Conservation (phyloP, 1,140 invertebrate species). For the Potamilus streckersoni region DNA sequence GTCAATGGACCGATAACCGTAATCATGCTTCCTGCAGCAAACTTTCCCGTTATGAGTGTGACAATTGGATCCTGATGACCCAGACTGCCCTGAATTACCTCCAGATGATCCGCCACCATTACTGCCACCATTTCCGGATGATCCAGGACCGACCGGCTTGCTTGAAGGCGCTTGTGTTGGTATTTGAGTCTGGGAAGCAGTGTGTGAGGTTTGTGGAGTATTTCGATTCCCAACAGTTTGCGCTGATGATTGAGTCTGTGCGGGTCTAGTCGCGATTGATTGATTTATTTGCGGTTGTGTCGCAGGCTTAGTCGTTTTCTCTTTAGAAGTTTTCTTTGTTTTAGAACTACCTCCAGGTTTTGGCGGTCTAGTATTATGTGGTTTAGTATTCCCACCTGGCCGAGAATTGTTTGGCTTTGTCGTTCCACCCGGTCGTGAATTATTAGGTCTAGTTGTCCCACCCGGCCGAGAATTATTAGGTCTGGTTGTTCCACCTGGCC, state of each 20-base stretch:
- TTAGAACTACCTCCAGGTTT: slow-evolving; percentile 20
- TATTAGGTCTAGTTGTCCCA: background rate
- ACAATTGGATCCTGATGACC: background rate
- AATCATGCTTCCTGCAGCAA: slow-evolving; percentile 12
- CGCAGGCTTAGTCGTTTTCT: background rate
- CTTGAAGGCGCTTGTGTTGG: background rate
- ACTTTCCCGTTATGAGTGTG: slow-evolving; percentile 11
- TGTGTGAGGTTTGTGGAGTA: background rate
- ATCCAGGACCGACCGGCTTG: background rate
- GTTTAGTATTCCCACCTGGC: background rate
- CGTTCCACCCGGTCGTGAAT: background rate
- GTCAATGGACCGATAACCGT: slow-evolving; percentile 7
- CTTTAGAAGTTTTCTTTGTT: slow-evolving; percentile 5
- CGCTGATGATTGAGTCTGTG: background rate
- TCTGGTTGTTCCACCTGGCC: slow-evolving; percentile 1
- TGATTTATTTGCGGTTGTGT: background rate
- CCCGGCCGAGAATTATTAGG: background rate
- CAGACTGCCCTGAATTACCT: too few species aligned
- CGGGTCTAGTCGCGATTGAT: background rate
- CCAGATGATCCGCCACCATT: background rate
- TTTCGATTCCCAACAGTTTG: background rate
- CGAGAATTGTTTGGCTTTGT: background rate
- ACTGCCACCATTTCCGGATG: slow-evolving; percentile 1
- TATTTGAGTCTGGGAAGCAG: background rate
- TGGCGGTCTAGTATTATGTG: background rate